Base-by-base conservation (phyloP, 2,113 vertebrate genomes). In the Recurvirostra avosetta region DNA sequence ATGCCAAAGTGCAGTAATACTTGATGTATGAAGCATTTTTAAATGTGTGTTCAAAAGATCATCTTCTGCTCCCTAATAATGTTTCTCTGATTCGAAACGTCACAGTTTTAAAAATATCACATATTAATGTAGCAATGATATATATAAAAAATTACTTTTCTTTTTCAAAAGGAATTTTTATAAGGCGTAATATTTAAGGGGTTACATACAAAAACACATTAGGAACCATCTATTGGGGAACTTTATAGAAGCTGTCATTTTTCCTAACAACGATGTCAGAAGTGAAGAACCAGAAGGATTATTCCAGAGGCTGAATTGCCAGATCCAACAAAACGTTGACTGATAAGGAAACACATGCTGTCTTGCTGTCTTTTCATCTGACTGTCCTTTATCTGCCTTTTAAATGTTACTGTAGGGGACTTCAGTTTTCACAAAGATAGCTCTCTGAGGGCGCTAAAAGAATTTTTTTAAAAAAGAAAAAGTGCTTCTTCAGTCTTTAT, bases 301-400 rank as follows among this genome's bases (percentile, higher is more conserved):
- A 87, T 91, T 97, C 80, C 70, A 88, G 82, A 93, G 67, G 68
- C 63, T 96, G 66, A 95, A 84, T 38, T 90, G 43, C 58, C 58
- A 96, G 84, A 43, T 80, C 40, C 53, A 90, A 90, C 61, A 74
- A 87, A 92, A 91, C 72, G 65, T 1, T 94, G 86, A 78, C 61
- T 87, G 91, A 93, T 93, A 96, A 96, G 36, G 52, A 94, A 95
- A 92, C 34, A 90, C 45, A 76, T 22, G 45, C 30, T 86, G 36
- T 90, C 76, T 84, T 70, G 49, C 20, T 90, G 47, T 94, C 80
- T 90, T 66, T 91, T 88, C 74, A 93, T 95, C 50, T 41, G 66
- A 45, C 38, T 11, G 9, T 15, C 43, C 67, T 89, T 96, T 88
- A 91, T 73, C 83, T 71, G 66, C 19, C 67, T 97, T 96, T 95